Evolutionary conservation across 2,888 invertebrate genomes (phyloP).

Genomic region (Habroteleia sp.): DNA sequence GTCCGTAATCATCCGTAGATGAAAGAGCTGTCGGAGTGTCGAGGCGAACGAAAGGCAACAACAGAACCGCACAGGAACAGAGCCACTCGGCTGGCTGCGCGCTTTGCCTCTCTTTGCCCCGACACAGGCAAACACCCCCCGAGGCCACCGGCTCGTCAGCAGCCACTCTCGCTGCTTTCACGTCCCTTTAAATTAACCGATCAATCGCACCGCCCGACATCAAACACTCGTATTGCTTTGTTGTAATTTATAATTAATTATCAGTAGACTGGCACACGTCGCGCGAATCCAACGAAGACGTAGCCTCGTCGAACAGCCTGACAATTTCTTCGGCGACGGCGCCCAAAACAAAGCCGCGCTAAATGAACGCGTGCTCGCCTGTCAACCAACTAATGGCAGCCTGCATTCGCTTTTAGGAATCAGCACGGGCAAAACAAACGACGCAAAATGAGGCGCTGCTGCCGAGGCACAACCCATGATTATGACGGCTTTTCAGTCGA

Average conservation of each 20-base stretch:
- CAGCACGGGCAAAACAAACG: constrained; percentile 80
- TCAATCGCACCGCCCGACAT: constrained; percentile 77
- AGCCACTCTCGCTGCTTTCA: constrained; percentile 66
- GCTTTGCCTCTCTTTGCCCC: constrained; percentile 70
- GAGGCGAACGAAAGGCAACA: constrained; percentile 73
- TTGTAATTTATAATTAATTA: constrained; percentile 77
- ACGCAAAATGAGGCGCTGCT: constrained; percentile 57
- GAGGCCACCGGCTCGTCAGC: constrained; percentile 66
- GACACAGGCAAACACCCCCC: constrained; percentile 66
- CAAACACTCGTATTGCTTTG: constrained; percentile 76
- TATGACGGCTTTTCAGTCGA: constrained; percentile 46
- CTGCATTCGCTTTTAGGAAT: constrained; percentile 67
- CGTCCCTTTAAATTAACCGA: constrained; percentile 79
- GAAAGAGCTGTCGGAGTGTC: constrained; percentile 81
- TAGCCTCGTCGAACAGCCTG: constrained; percentile 44
- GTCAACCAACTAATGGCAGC: not conserved
- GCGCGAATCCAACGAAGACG: constrained; percentile 36
- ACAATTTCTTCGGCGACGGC: constrained; percentile 36
- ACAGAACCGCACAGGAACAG: constrained; percentile 71
- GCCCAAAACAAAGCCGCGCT: constrained; percentile 37
- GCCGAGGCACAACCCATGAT: constrained; percentile 33
- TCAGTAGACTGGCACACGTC: constrained; percentile 57
- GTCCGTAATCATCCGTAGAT: constrained; percentile 80
- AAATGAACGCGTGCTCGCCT: constrained; percentile 38
- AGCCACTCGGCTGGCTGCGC: constrained; percentile 70